These are phyloP conservation scores for Drosophila kambysellisi DNA, from an alignment of 2,888 invertebrate genomes.

Conservation along the genomic window DNA sequence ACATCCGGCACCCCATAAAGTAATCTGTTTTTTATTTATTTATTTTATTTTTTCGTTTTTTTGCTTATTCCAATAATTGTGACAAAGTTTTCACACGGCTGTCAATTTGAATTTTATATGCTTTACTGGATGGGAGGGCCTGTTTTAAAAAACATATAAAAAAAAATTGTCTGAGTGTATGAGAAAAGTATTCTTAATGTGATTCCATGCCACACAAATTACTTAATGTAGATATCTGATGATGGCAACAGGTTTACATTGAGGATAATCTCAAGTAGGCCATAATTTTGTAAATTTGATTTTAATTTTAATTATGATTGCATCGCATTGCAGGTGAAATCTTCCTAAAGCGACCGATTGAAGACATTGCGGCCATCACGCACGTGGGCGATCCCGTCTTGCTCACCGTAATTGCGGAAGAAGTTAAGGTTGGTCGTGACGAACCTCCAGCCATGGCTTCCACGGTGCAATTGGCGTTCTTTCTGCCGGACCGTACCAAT, in stretches of 20 bases:
- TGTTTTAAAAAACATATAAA: not conserved
- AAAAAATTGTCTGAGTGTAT: not conserved
- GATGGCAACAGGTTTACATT: not conserved
- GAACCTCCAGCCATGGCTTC: conserved; percentile 93
- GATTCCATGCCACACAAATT: not conserved
- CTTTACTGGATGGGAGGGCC: not conserved
- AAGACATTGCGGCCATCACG: conserved; percentile 92
- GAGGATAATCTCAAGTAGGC: not conserved
- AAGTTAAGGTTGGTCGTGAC: conserved; percentile 90
- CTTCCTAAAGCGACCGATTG: conserved; percentile 89
- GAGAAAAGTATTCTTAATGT: not conserved
- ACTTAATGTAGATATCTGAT: not conserved
- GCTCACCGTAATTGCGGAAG: conserved; percentile 94
- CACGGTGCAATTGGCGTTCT: conserved; percentile 93
- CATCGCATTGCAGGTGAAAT: conserved; percentile 88
- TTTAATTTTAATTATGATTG: conserved; percentile 7
- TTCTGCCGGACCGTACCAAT: conserved; percentile 91
- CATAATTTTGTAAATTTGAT: not conserved
- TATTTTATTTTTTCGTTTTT: not conserved
- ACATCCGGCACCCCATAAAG: not conserved
- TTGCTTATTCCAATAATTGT: conserved; percentile 8
- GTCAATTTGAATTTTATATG: conserved; percentile 5
- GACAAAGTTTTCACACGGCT: conserved; percentile 36
- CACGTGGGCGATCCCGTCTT: conserved; percentile 94
- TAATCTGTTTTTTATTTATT: too few species aligned